phyloP scores from a whole-genome alignment of 2,888 invertebrate species.

The Magallana nippona region DNA sequence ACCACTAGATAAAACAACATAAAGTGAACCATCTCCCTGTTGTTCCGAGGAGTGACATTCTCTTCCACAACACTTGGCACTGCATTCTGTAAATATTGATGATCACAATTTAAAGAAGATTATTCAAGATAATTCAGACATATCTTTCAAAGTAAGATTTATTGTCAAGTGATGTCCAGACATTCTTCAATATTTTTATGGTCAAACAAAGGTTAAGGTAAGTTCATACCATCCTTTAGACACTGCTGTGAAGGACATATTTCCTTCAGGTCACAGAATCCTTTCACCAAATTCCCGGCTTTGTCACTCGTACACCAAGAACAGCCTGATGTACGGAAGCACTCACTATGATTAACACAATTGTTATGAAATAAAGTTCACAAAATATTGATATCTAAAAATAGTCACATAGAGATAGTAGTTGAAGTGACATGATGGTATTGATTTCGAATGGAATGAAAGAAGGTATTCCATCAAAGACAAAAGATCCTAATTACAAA shows the following conservation, averaged over 20 bases:
- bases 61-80: too few relatives aligned
- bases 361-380: too few relatives aligned
- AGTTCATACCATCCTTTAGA: background rate
- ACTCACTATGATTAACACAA: background rate
- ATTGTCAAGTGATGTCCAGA: too few relatives aligned
- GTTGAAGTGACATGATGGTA: background rate
- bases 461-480: background rate
- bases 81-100: too few relatives aligned
- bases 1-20: too few relatives aligned
- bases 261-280: slow-evolving; percentile 3
- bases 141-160: too few relatives aligned
- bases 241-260: background rate
- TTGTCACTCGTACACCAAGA: background rate
- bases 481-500: background rate
- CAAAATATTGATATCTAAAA: background rate
- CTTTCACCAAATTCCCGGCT: background rate
- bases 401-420: background rate
- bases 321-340: background rate
- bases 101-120: too few relatives aligned
- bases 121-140: too few relatives aligned
- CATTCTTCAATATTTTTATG: too few relatives aligned
- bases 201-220: too few relatives aligned
- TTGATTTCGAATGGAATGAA: background rate
- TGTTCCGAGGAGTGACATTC: too few relatives aligned
- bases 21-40: too few relatives aligned